phyloP scores from a whole-genome alignment of 2,888 invertebrate genomes.

The Acanthosepion esculentum region DNA sequence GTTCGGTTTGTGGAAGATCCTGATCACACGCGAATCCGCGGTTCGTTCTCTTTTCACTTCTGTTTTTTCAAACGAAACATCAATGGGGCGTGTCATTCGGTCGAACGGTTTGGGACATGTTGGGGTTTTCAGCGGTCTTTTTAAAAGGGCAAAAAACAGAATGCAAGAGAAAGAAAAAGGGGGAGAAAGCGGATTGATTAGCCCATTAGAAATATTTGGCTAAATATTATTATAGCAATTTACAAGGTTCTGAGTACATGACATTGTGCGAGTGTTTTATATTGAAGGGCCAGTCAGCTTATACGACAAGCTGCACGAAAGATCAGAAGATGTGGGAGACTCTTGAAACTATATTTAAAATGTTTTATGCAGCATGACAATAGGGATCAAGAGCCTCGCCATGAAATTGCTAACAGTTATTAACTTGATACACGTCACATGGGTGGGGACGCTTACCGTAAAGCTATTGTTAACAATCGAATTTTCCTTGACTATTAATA shows the following conservation, averaged over 20 bases:
- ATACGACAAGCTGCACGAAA: not conserved
- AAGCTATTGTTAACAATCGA: no score
- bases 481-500: no score
- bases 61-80: not conserved
- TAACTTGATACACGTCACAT: not conserved
- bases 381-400: not conserved
- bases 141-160: no score
- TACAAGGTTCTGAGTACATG: not conserved
- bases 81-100: not conserved
- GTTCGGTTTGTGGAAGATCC: no score
- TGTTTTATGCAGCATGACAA: not conserved
- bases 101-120: not conserved
- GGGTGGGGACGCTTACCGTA: no score
- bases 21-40: not conserved
- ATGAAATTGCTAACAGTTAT: not conserved
- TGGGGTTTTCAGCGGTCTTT: not conserved
- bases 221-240: constrained; percentile 33
- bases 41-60: not conserved
- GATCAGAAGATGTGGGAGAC: not conserved
- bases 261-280: no score
- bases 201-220: constrained; percentile 33
- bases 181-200: not conserved
- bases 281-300: not conserved
- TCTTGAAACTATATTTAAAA: not conserved
- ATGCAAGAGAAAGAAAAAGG: not conserved